Conservation (phyloP, 1,140 invertebrate species). For the Drosophila santomea region DNA sequence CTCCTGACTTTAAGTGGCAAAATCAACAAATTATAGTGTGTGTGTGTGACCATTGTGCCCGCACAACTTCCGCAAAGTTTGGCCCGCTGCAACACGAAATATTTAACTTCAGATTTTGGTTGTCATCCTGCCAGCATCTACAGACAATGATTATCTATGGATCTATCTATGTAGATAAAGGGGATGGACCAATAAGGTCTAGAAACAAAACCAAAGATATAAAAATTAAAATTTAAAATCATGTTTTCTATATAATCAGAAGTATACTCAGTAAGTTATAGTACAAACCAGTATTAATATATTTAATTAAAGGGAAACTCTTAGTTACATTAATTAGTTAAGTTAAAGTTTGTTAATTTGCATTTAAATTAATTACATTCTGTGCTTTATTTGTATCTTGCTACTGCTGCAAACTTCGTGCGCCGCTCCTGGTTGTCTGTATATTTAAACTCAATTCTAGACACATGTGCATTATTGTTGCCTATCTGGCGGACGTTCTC, state of each 20-base stretch:
- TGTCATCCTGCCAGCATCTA: constrained; percentile 36
- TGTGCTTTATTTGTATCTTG: no score
- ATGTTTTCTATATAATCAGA: no score
- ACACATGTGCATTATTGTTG: constrained; percentile 82
- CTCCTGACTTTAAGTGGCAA: constrained; percentile 59
- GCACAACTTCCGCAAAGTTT: constrained; percentile 61
- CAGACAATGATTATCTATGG: constrained; percentile 16
- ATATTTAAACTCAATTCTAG: constrained; percentile 82
- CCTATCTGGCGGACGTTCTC: constrained; percentile 77
- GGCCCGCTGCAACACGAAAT: constrained; percentile 60
- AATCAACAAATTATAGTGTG: constrained; percentile 77
- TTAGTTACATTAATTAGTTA: no score
- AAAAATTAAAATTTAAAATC: no score
- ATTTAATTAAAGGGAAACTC: no score
- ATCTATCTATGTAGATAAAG: background rate
- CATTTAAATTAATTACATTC: no score
- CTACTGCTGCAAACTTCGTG: background rate
- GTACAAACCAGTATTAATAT: no score
- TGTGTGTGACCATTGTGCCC: constrained; percentile 40
- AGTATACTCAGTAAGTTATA: no score
- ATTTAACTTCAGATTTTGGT: constrained; percentile 79
- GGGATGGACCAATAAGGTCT: background rate
- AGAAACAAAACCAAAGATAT: no score
- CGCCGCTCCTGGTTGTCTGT: constrained; percentile 48
- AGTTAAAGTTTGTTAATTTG: no score